Conservation (phyloP, 2,113 vertebrate genomes). For the Aphelocoma coerulescens region DNA sequence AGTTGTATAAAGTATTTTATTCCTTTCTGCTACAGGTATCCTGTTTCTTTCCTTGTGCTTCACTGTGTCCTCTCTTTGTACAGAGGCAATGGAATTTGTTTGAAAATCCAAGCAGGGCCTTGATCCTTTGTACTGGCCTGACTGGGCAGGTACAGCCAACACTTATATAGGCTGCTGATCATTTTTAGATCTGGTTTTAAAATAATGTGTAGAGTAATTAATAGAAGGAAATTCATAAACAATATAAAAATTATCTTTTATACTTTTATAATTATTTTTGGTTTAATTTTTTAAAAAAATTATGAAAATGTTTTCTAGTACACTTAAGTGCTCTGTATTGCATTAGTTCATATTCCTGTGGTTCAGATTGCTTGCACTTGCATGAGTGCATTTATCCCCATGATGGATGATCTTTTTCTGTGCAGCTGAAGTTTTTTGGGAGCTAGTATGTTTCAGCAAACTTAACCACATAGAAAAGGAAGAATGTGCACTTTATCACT, state of each 20-base stretch:
- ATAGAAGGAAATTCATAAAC: neutral
- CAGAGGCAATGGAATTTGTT: neutral
- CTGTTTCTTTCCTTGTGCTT: neutral
- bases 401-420: neutral
- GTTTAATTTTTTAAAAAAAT: neutral
- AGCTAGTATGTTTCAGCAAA: neutral
- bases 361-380: neutral
- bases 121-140: neutral
- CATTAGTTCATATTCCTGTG: neutral
- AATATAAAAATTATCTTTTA: neutral
- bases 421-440: neutral
- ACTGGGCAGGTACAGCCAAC: neutral
- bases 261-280: neutral
- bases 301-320: neutral
- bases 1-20: neutral
- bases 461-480: neutral
- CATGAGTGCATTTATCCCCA: neutral
- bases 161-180: neutral
- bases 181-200: neutral
- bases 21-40: neutral
- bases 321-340: neutral
- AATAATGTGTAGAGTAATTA: neutral
- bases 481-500: neutral
- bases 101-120: neutral
- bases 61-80: neutral